Conservation (phyloP, 2,113 vertebrate species). For the Chionis minor region DNA sequence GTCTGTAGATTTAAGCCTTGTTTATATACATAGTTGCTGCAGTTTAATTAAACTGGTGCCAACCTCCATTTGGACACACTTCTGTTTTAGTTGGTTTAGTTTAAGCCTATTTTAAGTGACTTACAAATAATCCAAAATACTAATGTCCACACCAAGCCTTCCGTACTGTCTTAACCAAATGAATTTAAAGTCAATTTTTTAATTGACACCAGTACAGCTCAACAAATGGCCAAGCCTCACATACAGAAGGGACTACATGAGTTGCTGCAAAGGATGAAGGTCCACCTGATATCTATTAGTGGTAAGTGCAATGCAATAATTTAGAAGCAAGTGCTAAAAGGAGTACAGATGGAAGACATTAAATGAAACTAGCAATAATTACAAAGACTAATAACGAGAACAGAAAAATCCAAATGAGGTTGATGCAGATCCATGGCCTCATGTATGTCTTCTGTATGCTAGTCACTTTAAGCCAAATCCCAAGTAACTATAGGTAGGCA, state of each 20-base stretch:
- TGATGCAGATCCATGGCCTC: neutral
- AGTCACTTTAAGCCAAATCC: neutral
- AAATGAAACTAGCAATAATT: neutral
- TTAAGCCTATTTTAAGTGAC: conserved; percentile 38
- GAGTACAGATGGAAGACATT: conserved; percentile 11
- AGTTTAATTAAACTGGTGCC: conserved; percentile 63
- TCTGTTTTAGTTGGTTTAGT: conserved; percentile 49
- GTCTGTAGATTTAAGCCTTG: conserved; percentile 57
- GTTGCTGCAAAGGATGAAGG: neutral
- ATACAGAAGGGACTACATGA: neutral
- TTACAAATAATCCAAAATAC: conserved; percentile 33
- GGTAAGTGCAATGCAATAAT: neutral
- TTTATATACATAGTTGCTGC: conserved; percentile 44
- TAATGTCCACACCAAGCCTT: neutral
- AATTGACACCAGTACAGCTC: neutral
- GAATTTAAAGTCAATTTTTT: conserved; percentile 13
- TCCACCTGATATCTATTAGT: conserved; percentile 39
- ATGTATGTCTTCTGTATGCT: neutral
- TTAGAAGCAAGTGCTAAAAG: conserved; percentile 42
- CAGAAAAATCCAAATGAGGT: neutral
- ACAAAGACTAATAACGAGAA: neutral
- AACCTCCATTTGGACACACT: conserved; percentile 50
- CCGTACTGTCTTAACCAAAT: neutral
- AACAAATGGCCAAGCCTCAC: neutral
- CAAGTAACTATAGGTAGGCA: neutral